These are phyloP conservation scores for Peromyscus attwateri DNA, from an alignment of 2,797 vertebrate species.

Conservation along the genomic window DNA sequence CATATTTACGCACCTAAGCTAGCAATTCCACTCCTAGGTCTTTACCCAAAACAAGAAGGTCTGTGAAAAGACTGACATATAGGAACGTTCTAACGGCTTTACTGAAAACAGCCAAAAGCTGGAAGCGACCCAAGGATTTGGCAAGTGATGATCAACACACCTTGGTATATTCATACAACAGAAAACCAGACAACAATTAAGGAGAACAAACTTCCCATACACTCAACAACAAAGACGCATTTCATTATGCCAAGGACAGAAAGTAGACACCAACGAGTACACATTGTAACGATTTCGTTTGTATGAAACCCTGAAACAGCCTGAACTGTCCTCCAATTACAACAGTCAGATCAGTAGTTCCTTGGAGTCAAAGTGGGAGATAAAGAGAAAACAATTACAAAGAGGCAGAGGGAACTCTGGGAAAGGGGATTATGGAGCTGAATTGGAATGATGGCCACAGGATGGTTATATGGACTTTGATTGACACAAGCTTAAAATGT, in stretches of 20 bases:
- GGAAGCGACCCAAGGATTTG: not conserved
- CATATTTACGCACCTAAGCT: not conserved
- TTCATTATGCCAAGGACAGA: not conserved
- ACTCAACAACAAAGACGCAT: not conserved
- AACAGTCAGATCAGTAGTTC: not conserved
- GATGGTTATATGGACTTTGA: constrained; percentile 2
- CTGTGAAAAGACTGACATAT: constrained; percentile 12
- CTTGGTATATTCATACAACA: not conserved
- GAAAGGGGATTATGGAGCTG: not conserved
- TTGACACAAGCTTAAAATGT: not conserved
- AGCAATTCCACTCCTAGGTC: not conserved
- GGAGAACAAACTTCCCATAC: not conserved
- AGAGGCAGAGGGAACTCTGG: not conserved
- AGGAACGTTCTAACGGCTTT: not conserved
- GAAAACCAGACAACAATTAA: not conserved
- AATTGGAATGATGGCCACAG: not conserved
- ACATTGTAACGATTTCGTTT: not conserved
- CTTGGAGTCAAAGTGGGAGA: not conserved
- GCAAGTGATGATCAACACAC: not conserved
- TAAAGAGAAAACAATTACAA: not conserved
- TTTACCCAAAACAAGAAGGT: constrained; percentile 5
- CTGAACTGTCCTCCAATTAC: not conserved
- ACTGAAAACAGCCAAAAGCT: not conserved
- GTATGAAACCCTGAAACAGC: not conserved
- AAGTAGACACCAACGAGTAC: not conserved